Evolutionary conservation across 2,888 invertebrate species (phyloP).

Genomic region (Ptilodon capucinus): DNA sequence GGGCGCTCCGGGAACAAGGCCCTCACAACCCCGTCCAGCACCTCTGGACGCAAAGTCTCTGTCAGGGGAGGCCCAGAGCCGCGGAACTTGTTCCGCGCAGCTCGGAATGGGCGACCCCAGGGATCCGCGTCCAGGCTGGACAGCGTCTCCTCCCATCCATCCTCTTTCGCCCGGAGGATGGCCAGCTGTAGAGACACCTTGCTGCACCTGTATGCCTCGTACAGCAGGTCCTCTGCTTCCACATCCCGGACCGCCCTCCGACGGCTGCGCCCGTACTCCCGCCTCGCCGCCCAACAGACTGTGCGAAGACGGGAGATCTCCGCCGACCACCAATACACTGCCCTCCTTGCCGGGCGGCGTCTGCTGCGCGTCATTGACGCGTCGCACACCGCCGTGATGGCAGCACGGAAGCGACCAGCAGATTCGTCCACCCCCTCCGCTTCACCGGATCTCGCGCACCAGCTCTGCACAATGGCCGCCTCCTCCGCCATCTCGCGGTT

Average conservation of each 20-base stretch:
- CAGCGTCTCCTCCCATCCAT: not conserved
- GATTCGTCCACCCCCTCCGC: not conserved
- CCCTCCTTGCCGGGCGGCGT: not conserved
- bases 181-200: not conserved
- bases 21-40: too few relatives aligned
- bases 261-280: not conserved
- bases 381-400: not conserved
- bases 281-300: not conserved
- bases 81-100: too few relatives aligned
- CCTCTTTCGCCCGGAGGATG: not conserved
- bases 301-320: too few relatives aligned
- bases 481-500: constrained; percentile 7
- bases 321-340: too few relatives aligned
- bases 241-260: not conserved
- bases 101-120: too few relatives aligned
- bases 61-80: too few relatives aligned
- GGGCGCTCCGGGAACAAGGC: too few relatives aligned
- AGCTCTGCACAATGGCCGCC: constrained; percentile 13
- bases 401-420: not conserved
- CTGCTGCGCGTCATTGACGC: not conserved
- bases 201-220: not conserved
- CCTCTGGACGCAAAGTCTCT: too few relatives aligned
- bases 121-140: too few relatives aligned
- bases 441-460: not conserved
- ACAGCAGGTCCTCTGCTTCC: not conserved